phyloP scores from a whole-genome alignment of 2,797 vertebrate species.

The Macropus fuliginosus region DNA sequence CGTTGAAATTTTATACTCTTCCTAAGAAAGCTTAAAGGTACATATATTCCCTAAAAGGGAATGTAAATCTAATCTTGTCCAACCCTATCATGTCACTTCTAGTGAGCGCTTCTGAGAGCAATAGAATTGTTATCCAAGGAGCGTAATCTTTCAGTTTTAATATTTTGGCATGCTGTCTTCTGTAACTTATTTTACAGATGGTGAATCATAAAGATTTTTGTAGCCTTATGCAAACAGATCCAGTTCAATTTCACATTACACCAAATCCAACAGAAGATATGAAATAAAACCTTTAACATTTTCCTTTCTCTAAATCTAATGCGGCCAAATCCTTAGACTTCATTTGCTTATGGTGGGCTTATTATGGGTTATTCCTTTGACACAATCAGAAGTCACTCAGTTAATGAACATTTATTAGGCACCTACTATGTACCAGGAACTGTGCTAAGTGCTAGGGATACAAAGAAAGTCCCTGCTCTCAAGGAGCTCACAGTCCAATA shows the following conservation, averaged over 20 bases:
- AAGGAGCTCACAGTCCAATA: neutral
- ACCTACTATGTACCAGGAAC: neutral
- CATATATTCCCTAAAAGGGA: neutral
- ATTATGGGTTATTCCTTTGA: neutral
- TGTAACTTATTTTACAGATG: neutral
- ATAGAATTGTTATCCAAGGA: neutral
- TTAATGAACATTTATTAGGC: neutral
- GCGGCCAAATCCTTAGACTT: neutral
- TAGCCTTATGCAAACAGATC: neutral
- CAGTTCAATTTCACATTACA: neutral
- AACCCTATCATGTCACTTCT: neutral
- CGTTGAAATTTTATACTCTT: neutral
- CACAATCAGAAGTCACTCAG: neutral
- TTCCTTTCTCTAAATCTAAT: neutral
- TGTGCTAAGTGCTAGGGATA: neutral
- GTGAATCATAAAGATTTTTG: neutral
- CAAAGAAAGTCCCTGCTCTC: neutral
- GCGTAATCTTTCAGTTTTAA: neutral
- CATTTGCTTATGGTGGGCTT: neutral
- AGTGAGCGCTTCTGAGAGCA: neutral
- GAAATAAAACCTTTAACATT: neutral
- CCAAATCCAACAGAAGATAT: neutral
- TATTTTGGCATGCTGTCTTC: neutral
- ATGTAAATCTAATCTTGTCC: neutral
- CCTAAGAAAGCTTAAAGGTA: neutral